Evolutionary conservation across 2,888 invertebrate genomes (phyloP).

Genomic region (Chloromyia formosa): DNA sequence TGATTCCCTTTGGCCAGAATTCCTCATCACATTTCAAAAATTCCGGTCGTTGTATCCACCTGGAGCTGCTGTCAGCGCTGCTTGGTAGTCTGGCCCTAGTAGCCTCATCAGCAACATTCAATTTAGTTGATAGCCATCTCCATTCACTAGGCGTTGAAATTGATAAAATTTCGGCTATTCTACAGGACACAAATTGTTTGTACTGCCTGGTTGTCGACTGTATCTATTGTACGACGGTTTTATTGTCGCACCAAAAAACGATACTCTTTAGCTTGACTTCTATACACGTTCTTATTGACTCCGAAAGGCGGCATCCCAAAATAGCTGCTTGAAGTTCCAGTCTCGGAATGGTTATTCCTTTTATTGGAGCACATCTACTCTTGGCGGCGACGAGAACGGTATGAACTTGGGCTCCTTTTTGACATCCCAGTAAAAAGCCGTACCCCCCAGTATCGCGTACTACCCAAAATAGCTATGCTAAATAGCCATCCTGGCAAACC

Average conservation of each 20-base stretch:
- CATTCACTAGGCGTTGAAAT: background rate
- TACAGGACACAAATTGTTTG: slow-evolving; percentile 1
- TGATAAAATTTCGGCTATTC: slow-evolving; percentile 9
- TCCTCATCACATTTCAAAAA: background rate
- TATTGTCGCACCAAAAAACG: background rate
- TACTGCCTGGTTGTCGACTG: slow-evolving; percentile 1
- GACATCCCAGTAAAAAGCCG: no score
- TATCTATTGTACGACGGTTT: slow-evolving; percentile 12
- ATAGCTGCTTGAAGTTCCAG: slow-evolving; percentile 21
- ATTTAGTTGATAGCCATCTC: slow-evolving; percentile 10
- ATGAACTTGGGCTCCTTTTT: background rate
- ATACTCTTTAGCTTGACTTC: background rate
- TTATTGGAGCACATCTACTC: no score
- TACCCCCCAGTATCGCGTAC: no score
- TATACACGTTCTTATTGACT: no score
- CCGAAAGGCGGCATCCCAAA: no score
- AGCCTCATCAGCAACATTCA: slow-evolving; percentile 13
- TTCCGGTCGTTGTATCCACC: background rate
- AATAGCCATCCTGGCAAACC: no score
- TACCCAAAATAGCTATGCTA: no score
- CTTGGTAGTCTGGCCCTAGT: background rate
- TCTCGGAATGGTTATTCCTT: slow-evolving; percentile 7
- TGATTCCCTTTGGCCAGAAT: background rate
- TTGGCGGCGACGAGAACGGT: background rate
- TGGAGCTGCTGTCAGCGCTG: background rate